phyloP scores from a whole-genome alignment of 2,113 vertebrate genomes.

The Hypanus sabinus region DNA sequence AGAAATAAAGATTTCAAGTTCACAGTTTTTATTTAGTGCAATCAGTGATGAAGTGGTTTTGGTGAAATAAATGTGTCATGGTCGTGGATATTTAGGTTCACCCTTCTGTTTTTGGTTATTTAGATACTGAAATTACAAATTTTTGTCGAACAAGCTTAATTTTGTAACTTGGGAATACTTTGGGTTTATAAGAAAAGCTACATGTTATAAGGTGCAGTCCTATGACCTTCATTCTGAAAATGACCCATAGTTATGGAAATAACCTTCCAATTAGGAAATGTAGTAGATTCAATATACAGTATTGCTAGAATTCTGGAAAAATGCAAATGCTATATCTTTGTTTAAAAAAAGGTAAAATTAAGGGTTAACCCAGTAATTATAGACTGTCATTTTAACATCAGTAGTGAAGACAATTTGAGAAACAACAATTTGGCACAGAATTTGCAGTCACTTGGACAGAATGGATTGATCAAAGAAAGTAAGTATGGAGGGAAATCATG shows the following conservation, averaged over 20 bases:
- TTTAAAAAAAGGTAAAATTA: no score
- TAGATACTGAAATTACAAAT: neutral
- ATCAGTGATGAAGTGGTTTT: neutral
- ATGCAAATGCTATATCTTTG: no score
- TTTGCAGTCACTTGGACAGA: no score
- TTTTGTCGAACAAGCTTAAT: neutral
- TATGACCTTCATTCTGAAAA: neutral
- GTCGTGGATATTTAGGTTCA: neutral
- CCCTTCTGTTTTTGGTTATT: neutral
- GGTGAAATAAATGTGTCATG: neutral
- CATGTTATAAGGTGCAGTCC: neutral
- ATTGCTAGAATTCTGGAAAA: no score
- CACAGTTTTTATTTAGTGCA: neutral
- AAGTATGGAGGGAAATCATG: no score
- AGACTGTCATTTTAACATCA: no score
- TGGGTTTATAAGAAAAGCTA: neutral
- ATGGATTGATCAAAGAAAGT: no score
- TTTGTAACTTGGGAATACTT: neutral
- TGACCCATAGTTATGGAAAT: neutral
- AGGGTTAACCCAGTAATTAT: no score
- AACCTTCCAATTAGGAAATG: no score
- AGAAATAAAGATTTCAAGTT: neutral
- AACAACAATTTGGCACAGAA: no score
- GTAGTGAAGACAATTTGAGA: no score
- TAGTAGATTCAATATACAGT: no score